Percentiles rank a stretch among this genome's conserved stretches.
phyloP scores from a whole-genome alignment of 2,797 vertebrate genomes.

The Anguilla megastoma region DNA sequence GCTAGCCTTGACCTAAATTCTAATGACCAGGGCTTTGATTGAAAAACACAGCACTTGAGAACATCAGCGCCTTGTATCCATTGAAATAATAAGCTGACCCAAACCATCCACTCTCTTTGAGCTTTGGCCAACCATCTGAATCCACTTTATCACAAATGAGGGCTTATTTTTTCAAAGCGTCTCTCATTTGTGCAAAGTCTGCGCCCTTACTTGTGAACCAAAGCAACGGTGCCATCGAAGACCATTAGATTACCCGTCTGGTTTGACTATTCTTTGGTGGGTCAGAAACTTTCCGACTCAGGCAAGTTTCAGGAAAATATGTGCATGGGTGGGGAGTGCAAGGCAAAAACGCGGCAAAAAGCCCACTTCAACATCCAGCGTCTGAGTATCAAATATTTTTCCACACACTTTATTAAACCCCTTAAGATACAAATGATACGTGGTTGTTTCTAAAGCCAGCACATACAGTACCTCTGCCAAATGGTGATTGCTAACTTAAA shows the following conservation, averaged over 20 bases:
- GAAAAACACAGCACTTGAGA: conserved; percentile 57
- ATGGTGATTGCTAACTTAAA: neutral
- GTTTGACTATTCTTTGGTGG: conserved; percentile 58
- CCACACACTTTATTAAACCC: neutral
- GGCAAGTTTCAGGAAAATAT: conserved; percentile 44
- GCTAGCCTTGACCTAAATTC: conserved; percentile 51
- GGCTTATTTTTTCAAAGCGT: conserved; percentile 72
- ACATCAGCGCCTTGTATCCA: conserved; percentile 61
- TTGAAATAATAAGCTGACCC: conserved; percentile 71
- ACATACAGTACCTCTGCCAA: neutral
- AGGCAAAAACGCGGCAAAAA: neutral
- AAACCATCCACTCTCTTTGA: conserved; percentile 62
- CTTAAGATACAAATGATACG: neutral
- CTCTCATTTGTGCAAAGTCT: conserved; percentile 66
- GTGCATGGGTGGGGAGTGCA: conserved; percentile 4
- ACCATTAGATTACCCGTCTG: conserved; percentile 67
- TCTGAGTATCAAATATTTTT: neutral
- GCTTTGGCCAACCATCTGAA: conserved; percentile 71
- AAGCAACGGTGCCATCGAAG: conserved; percentile 59
- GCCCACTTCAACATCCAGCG: neutral
- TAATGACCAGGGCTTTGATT: conserved; percentile 56
- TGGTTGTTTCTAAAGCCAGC: neutral
- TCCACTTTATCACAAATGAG: conserved; percentile 70
- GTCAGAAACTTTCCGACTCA: conserved; percentile 56
- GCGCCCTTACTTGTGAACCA: conserved; percentile 54